Conservation (phyloP, 2,113 vertebrate species). For the Microcebus tavaratra region DNA sequence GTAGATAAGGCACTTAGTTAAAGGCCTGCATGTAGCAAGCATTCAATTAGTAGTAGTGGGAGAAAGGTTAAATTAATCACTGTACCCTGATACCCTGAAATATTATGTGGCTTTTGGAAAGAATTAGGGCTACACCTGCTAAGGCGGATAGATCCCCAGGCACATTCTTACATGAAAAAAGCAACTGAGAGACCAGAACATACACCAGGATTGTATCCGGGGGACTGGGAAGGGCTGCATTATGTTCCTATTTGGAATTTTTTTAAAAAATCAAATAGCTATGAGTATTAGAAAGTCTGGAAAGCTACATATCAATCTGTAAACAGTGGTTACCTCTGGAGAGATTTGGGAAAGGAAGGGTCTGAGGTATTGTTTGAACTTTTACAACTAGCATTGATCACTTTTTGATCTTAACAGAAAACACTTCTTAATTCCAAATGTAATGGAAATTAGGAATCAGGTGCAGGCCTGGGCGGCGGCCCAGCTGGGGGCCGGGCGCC, state of each 20-base stretch:
- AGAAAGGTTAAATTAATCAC: conserved; percentile 46
- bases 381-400: background rate
- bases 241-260: background rate
- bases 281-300: background rate
- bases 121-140: conserved; percentile 8
- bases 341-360: background rate
- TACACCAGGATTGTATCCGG: background rate
- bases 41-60: conserved; percentile 51
- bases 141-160: background rate
- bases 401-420: background rate
- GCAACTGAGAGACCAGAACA: background rate
- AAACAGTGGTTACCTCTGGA: background rate
- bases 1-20: background rate
- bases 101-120: conserved; percentile 32
- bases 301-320: background rate
- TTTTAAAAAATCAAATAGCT: background rate
- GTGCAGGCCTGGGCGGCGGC: background rate
- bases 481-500: fast-evolving
- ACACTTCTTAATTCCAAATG: background rate
- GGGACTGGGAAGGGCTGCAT: background rate
- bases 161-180: background rate
- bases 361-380: background rate
- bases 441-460: background rate
- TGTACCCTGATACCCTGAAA: background rate
- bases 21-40: conserved; percentile 14